These are phyloP conservation scores for Cepphus grylle DNA, from an alignment of 2,113 vertebrate species.

Conservation along the genomic window DNA sequence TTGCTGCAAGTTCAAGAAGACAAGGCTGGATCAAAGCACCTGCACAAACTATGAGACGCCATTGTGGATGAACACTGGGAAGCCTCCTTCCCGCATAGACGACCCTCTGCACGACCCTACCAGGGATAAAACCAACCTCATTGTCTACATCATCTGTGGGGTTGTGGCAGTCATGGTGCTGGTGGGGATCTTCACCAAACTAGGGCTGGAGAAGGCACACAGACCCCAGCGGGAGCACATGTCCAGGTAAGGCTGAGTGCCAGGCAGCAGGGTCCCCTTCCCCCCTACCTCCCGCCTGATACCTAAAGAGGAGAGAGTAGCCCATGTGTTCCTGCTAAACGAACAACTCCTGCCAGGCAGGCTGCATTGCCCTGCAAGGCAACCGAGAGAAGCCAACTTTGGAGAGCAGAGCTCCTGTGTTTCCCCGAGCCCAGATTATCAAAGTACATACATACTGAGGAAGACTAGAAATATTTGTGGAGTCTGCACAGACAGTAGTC, in stretches of 20 bases:
- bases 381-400: slow-evolving; percentile 39
- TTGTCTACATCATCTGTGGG: slow-evolving; percentile 98
- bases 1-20: slow-evolving; percentile 94
- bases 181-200: slow-evolving; percentile 99
- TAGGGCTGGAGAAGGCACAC: slow-evolving; percentile 97
- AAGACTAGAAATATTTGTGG: background rate
- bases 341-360: background rate
- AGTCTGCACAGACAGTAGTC: background rate
- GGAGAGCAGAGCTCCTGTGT: background rate
- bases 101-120: slow-evolving; percentile 90
- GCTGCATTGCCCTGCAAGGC: background rate
- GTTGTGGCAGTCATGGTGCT: slow-evolving; percentile 99
- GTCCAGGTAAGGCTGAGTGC: slow-evolving; percentile 83
- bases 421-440: background rate
- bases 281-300: background rate
- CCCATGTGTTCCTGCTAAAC: background rate
- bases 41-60: slow-evolving; percentile 97
- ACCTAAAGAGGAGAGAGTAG: background rate
- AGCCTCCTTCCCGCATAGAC: slow-evolving; percentile 88
- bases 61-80: slow-evolving; percentile 90
- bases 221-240: slow-evolving; percentile 97
- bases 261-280: background rate
- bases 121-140: slow-evolving; percentile 98
- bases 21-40: slow-evolving; percentile 91
- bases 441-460: background rate